These are phyloP conservation scores for Pteronura brasiliensis DNA, from an alignment of 2,113 vertebrate species.

Conservation along the genomic window DNA sequence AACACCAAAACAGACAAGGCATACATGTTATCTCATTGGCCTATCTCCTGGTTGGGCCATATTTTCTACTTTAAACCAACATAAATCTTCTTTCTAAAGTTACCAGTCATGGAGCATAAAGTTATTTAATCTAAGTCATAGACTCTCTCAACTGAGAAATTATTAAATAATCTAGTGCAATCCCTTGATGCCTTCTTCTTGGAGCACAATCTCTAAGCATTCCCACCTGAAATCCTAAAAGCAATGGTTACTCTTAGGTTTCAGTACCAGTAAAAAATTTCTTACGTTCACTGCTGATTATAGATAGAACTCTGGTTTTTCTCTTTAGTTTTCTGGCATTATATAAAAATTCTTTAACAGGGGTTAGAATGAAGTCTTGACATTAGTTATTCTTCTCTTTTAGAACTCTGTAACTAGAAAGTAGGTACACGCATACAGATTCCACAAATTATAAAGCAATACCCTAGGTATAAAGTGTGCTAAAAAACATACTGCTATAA, in stretches of 20 bases:
- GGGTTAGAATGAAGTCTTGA: background rate
- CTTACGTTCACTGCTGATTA: background rate
- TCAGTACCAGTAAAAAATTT: background rate
- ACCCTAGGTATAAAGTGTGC: background rate
- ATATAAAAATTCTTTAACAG: background rate
- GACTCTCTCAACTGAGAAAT: background rate
- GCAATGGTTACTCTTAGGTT: background rate
- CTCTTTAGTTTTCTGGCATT: background rate
- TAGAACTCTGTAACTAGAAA: background rate
- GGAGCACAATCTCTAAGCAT: background rate
- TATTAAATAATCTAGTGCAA: background rate
- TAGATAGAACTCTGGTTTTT: background rate
- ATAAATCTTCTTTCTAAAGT: background rate
- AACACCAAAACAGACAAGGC: background rate
- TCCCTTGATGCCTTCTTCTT: background rate
- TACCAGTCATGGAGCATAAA: background rate
- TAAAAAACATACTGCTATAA: background rate
- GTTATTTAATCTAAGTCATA: background rate
- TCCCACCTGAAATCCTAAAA: background rate
- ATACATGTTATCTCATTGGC: background rate
- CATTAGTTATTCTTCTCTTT: background rate
- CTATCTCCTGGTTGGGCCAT: background rate
- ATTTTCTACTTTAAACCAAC: conserved; percentile 10
- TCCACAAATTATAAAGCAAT: background rate
- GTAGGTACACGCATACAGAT: background rate